Evolutionary conservation across 2,797 vertebrate genomes (phyloP).

Genomic region (Falco naumanni): DNA sequence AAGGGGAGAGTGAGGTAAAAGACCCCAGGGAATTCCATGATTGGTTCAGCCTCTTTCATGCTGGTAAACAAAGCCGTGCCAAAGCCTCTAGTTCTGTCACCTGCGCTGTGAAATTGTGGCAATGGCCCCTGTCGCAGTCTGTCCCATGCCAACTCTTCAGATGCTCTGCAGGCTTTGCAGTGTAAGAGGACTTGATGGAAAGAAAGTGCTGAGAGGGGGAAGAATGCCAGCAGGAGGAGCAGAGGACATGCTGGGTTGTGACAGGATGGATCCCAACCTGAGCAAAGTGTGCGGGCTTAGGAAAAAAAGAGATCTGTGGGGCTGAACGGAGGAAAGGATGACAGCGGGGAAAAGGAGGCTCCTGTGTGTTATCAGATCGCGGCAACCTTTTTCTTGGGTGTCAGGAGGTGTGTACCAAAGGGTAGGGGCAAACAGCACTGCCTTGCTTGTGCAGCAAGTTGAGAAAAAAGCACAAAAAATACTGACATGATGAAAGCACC

Average conservation of each 20-base stretch:
- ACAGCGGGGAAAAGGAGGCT: neutral
- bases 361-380: neutral
- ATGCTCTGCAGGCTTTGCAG: neutral
- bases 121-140: neutral
- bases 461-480: neutral
- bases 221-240: neutral
- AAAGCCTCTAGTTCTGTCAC: neutral
- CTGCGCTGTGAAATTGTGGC: neutral
- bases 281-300: rapidly evolving
- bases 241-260: neutral
- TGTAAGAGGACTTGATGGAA: neutral
- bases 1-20: neutral
- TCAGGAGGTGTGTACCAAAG: neutral
- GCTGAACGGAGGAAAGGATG: neutral
- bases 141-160: neutral
- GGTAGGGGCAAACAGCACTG: neutral
- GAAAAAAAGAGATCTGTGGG: neutral
- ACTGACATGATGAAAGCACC: neutral
- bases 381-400: neutral
- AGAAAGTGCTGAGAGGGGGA: neutral
- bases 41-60: neutral
- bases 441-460: neutral
- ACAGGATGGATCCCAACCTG: neutral
- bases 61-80: neutral
- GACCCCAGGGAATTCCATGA: neutral